Evolutionary conservation across 1,140 invertebrate genomes (phyloP).

Genomic region (Nephotettix cincticeps): DNA sequence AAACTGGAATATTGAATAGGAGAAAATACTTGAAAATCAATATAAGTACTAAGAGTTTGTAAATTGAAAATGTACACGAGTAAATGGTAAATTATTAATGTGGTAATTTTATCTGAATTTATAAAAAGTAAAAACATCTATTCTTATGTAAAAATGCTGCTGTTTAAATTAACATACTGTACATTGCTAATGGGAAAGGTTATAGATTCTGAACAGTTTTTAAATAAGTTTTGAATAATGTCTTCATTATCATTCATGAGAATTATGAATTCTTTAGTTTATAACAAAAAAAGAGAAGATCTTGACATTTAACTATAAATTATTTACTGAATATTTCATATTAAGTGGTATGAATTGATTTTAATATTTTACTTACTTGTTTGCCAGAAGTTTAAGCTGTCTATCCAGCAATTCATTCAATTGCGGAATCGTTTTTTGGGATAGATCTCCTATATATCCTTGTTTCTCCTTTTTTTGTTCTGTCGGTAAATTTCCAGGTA

Average conservation of each 20-base stretch:
- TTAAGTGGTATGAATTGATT: too few species aligned
- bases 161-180: too few species aligned
- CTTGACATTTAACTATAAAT: too few species aligned
- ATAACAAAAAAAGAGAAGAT: too few species aligned
- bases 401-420: constrained; percentile 53
- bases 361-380: constrained; percentile 56
- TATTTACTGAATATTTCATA: too few species aligned
- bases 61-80: background rate
- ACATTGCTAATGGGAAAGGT: too few species aligned
- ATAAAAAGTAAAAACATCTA: background rate
- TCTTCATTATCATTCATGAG: too few species aligned
- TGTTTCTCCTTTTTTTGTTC: constrained; percentile 45
- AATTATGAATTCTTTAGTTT: too few species aligned
- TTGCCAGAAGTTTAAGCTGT: constrained; percentile 52
- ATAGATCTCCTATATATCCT: constrained; percentile 50
- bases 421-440: constrained; percentile 47
- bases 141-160: too few species aligned
- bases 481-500: constrained; percentile 45
- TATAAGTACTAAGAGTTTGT: background rate
- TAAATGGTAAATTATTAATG: background rate
- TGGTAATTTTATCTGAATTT: background rate
- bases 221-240: too few species aligned
- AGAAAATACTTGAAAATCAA: background rate
- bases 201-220: too few species aligned
- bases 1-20: background rate